These are phyloP conservation scores for Gymnocheta viridis DNA, from an alignment of 2,888 invertebrate species.

Conservation along the genomic window DNA sequence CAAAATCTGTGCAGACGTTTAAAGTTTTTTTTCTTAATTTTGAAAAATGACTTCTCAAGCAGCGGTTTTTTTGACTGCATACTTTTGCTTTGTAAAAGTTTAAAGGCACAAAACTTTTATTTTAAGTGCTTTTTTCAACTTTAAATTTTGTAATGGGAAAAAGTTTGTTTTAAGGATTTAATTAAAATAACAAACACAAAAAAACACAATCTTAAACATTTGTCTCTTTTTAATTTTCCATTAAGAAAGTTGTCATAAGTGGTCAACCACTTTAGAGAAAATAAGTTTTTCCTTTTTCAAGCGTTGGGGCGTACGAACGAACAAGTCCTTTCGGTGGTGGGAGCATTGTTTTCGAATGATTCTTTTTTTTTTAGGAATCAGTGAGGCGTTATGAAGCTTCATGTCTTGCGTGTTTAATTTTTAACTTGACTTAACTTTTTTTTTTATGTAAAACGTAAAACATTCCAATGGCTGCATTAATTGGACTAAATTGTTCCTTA, in stretches of 20 bases:
- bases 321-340: constrained; percentile 13
- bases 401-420: constrained; percentile 76
- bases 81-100: constrained; percentile 36
- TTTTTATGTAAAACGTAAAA: constrained; percentile 59
- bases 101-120: constrained; percentile 55
- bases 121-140: constrained; percentile 60
- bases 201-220: background rate
- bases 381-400: constrained; percentile 68
- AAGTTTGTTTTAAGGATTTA: constrained; percentile 57
- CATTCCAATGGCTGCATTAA: constrained; percentile 60
- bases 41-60: constrained; percentile 44
- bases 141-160: constrained; percentile 16
- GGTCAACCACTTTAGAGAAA: constrained; percentile 64
- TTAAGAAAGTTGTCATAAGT: constrained; percentile 65
- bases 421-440: constrained; percentile 71
- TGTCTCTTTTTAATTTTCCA: constrained; percentile 30
- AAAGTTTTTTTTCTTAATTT: constrained; percentile 41
- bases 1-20: constrained; percentile 40
- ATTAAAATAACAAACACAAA: constrained; percentile 42
- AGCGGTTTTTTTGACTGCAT: constrained; percentile 23
- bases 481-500: constrained; percentile 74
- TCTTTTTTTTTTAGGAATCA: constrained; percentile 39
- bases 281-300: constrained; percentile 16
- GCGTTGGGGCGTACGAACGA: background rate
- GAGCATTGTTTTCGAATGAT: constrained; percentile 26